phyloP scores from a whole-genome alignment of 2,113 vertebrate species.

The Bubo bubo region DNA sequence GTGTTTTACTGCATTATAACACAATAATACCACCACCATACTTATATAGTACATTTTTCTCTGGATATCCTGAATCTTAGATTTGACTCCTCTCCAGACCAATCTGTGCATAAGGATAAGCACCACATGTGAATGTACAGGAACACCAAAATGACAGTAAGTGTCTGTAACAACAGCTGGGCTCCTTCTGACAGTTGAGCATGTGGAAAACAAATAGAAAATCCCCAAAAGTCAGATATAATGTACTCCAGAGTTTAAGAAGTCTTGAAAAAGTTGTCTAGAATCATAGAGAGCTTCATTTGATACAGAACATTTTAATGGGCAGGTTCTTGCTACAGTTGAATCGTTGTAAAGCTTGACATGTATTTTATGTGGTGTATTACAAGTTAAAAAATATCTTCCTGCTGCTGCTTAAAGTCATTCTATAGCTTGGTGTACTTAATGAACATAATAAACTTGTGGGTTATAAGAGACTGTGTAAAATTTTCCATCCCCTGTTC shows the following conservation, averaged over 20 bases:
- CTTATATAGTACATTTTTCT: not conserved
- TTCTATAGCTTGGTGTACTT: not conserved
- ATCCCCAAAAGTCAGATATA: not conserved
- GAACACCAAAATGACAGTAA: not conserved
- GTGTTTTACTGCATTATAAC: not conserved
- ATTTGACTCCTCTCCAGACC: not conserved
- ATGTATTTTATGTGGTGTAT: not conserved
- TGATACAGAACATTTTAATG: not conserved
- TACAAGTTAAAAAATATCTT: not conserved
- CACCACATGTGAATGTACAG: not conserved
- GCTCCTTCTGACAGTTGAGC: not conserved
- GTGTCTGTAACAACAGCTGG: not conserved
- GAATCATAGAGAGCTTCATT: not conserved
- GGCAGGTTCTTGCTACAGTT: not conserved
- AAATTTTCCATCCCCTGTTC: not conserved
- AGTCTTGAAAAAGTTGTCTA: not conserved
- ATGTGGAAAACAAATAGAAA: not conserved
- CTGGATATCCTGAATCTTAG: not conserved
- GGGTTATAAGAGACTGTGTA: not conserved
- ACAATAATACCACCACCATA: not conserved
- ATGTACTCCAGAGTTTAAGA: not conserved
- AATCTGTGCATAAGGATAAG: not conserved
- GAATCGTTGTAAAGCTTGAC: not conserved
- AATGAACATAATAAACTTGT: not conserved
- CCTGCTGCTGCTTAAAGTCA: not conserved